Conservation (phyloP, 30 jellyfish, hydroid and myxozoan species). For the Pseudorhiza aurosa region DNA sequence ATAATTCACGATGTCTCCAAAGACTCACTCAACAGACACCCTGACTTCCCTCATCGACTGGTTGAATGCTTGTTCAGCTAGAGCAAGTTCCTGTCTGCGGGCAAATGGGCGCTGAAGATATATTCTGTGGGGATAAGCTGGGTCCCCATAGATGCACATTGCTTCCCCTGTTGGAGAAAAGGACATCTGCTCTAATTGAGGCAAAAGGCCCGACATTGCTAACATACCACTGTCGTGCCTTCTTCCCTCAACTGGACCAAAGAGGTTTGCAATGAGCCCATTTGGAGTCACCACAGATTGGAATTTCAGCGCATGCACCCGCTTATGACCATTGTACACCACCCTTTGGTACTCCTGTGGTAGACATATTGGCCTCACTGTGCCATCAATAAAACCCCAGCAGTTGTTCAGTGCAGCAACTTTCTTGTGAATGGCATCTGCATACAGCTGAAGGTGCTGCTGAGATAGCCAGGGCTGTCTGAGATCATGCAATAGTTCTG, state of each 20-base stretch:
- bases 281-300: constrained; percentile 44
- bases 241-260: constrained; percentile 27
- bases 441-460: background rate
- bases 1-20: constrained; percentile 56
- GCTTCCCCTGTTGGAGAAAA: constrained; percentile 41
- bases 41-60: constrained; percentile 60
- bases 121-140: background rate
- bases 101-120: background rate
- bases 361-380: constrained; percentile 23
- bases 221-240: constrained; percentile 52
- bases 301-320: constrained; percentile 28
- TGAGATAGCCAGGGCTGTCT: background rate
- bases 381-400: constrained; percentile 36
- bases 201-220: constrained; percentile 42
- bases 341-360: constrained; percentile 19
- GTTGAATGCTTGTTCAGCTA: constrained; percentile 35
- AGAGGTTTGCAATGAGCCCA: constrained; percentile 29
- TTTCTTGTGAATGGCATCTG: background rate
- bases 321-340: constrained; percentile 40
- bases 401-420: background rate
- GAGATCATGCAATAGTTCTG: too few species aligned
- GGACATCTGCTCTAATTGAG: constrained; percentile 18
- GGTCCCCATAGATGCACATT: constrained; percentile 56
- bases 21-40: constrained; percentile 68
- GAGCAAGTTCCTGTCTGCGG: constrained; percentile 12